Evolutionary conservation across 2,113 vertebrate species (phyloP), one percentile per base, ranked within the genome.

Genomic region (Hyaena hyaena): DNA sequence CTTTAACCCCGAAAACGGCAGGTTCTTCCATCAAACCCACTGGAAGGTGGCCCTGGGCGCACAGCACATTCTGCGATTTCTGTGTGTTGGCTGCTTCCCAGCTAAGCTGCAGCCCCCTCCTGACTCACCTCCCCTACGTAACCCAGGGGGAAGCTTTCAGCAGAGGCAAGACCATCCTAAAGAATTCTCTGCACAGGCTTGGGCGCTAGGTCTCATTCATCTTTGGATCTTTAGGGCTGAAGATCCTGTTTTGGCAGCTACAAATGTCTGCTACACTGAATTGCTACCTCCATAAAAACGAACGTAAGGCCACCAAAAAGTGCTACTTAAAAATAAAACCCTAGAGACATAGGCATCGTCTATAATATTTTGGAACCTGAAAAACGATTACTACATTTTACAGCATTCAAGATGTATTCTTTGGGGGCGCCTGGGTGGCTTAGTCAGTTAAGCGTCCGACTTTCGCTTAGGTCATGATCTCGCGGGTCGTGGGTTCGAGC

Each of bases 301-400:
- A 74, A 33, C 0, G 19, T 19, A 15, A 48, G 79, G 68, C 19
- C 28, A 19, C 39, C 39, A 39, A 35, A 45, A 73, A 86, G 58
- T 45, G 48, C 65, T 28, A 73, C 11, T 85, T n/a, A 83, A 86
- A 96, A 88, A 86, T 76, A 55, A 85, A 83, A 88, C 88, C 81
- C 48, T 19, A 45, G 17, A 23, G 21, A 69, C 4, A 14, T 6
- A 26, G 2, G 24, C 12, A 45, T 15, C 50, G 48, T 58, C 69
- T 5, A 4, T 83, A 65, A 17, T 88, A 35, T 87, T 92, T 33
- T 81, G 39, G 69, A 93, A 86, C 16, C n/a, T 90, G 39, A 58
- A 95, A 95, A 90, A 79, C 16, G 23, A 90, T 0, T n/a, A 73
- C 79, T n/a, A 14, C 4, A 4, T 65, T 73, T 61, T 63, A 76